Conservation (phyloP, 2,888 invertebrate genomes). For the Scaptomyza polygonia region DNA sequence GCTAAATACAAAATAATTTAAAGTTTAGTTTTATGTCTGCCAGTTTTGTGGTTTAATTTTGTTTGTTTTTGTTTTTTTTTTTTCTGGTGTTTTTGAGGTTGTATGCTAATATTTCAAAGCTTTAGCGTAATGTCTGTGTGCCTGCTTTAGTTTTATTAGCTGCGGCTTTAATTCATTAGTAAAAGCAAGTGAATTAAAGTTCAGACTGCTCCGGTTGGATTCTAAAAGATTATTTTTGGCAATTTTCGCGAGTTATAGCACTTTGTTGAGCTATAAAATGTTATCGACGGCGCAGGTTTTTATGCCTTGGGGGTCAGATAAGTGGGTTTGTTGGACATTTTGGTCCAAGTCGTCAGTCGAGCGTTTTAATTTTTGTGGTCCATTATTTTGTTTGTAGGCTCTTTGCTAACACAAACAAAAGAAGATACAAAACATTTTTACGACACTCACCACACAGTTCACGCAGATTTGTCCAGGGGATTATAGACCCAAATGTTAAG, state of each 20-base stretch:
- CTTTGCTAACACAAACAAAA: constrained; percentile 25
- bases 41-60: constrained; percentile 25
- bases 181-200: constrained; percentile 23
- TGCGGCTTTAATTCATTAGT: constrained; percentile 75
- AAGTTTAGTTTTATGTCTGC: constrained; percentile 45
- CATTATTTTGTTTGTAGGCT: constrained; percentile 30
- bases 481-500: constrained; percentile 68
- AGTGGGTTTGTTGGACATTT: constrained; percentile 76
- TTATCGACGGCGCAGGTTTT: constrained; percentile 78
- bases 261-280: constrained; percentile 74
- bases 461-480: constrained; percentile 73
- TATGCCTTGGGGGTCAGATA: constrained; percentile 75
- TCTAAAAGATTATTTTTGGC: constrained; percentile 17
- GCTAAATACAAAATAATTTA: constrained; percentile 54
- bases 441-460: constrained; percentile 63
- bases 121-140: constrained; percentile 24
- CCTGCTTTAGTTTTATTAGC: constrained; percentile 67
- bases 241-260: constrained; percentile 66
- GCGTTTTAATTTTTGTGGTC: constrained; percentile 74
- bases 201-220: constrained; percentile 2
- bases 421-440: constrained; percentile 67
- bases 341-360: constrained; percentile 46
- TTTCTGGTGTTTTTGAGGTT: constrained; percentile 16
- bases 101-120: constrained; percentile 50
- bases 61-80: constrained; percentile 21